Evolutionary conservation across 2,797 vertebrate species (phyloP), one percentile per base, ranked within the genome.

Genomic region (Epinephelus awoara): DNA sequence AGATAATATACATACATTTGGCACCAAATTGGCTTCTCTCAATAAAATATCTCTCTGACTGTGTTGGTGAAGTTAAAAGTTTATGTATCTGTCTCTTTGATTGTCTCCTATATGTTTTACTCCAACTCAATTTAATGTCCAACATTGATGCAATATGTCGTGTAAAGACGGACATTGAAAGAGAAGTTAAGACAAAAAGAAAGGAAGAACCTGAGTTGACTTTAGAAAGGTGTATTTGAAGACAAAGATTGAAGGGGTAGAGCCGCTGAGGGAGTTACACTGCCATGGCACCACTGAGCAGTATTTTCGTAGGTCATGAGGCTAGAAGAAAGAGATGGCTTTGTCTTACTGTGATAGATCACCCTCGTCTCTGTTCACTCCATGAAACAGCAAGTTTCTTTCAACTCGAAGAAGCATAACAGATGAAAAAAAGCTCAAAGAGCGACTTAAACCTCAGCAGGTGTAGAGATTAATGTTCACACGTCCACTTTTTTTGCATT

Each of bases 331-430:
- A 84, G 66, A 61, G 66, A 86, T 73, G 70, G 68, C 55, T 88
- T 81, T 76, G 72, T 86, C 86, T 77, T 52, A 49, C 72, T 59
- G 62, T 85, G 86, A 86, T 87, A 77, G 67, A 90, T 89, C 77
- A 78, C 83, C n/a, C 10, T 42, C 52, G 17, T 71, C 42, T 67
- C 17, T 83, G 72, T 77, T 78, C 72, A 61, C 59, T 75, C 44
- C 44, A 46, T 10, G 44, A 79, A 79, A 83, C 70, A 50, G 56
- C 65, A 75, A 62, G 59, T 73, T 80, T 72, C 44, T 50, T 67
- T 18, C 59, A 65, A 52, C 19, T 42, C 11, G 9, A 38, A 62
- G 52, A 79, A 65, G 9, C 6, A 72, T 4, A 27, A 40, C 50
- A 14, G 61, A 54, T 23, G 4, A 17, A 7, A 19, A 61, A 47